Evolutionary conservation across 2,797 vertebrate species (phyloP), one percentile per base, ranked within the genome.

Genomic region (Sebastes elongatus): DNA sequence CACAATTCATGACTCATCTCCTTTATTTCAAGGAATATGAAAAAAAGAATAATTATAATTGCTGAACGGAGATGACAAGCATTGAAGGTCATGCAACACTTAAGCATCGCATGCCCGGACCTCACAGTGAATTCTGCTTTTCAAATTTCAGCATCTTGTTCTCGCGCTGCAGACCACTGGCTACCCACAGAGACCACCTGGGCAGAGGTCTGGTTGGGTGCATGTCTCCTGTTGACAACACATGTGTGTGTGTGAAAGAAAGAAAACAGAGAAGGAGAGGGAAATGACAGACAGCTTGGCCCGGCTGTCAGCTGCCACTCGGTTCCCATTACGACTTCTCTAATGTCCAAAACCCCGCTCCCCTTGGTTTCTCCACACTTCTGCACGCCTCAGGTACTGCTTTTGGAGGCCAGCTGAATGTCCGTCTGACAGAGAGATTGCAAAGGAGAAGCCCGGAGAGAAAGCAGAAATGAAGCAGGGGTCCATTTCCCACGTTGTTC

Each of bases 401-500:
- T 81, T 55, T 64, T 68, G 35, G 83, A 83, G 78, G 85, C 89
- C 86, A 86, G 88, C 78, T 73, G 78, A 81, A 70, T 30, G 62
- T 82, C 69, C 66, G 18, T 78, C 81, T 86, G 93, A 94, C 91
- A 85, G 77, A 89, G 84, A 83, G 76, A 71, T 86, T 88, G 83
- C 71, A 66, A 81, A 88, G 66, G 77, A 88, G 92, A 89, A 78
- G 78, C 76, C 82, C 49, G 2, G 87, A 88, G 77, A 87, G 84
- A 93, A 91, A 88, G 83, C 91, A 88, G 86, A 93, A 87, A 85
- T 80, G 85, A 86, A 92, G 86, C 72, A 80, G 86, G 85, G 79
- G 87, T 88, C 85, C 63, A 83, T 89, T 93, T 95, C 94, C 92
- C 92, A 94, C 89, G 74, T 95, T 95, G 93, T 93, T 94, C 89